Conservation (phyloP, 2,113 vertebrate species). For the Corythoichthys intestinalis region DNA sequence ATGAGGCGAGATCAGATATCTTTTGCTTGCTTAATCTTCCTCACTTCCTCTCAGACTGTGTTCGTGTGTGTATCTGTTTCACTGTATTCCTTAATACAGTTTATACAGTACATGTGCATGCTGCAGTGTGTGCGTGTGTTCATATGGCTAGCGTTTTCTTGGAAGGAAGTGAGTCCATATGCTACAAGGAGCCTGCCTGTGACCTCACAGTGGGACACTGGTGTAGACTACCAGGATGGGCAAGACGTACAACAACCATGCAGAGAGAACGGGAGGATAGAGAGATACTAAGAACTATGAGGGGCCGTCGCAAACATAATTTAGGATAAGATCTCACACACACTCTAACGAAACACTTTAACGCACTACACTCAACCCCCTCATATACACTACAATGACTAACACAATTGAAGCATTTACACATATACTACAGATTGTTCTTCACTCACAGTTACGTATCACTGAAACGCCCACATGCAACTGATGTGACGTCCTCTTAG, state of each 20-base stretch:
- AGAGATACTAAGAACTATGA: constrained; percentile 32
- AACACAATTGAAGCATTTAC: too few species aligned
- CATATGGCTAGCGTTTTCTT: constrained; percentile 60
- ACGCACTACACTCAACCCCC: background rate
- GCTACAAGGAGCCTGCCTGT: constrained; percentile 59
- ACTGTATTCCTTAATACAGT: background rate
- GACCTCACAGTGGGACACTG: constrained; percentile 54
- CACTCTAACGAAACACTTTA: background rate
- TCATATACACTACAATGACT: too few species aligned
- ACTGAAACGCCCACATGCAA: too few species aligned
- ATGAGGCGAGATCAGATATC: constrained; percentile 56
- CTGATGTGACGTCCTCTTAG: too few species aligned
- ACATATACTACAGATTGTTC: too few species aligned
- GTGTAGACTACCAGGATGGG: constrained; percentile 13
- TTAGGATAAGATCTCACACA: background rate
- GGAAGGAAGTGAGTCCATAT: constrained; percentile 68
- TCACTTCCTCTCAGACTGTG: constrained; percentile 20
- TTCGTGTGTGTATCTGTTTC: constrained; percentile 10
- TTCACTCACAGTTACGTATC: too few species aligned
- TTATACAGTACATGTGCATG: background rate
- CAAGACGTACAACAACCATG: constrained; percentile 18
- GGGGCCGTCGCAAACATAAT: background rate
- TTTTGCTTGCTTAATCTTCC: constrained; percentile 48
- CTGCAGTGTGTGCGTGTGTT: constrained; percentile 35
- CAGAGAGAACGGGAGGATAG: constrained; percentile 8